Base-by-base conservation (phyloP, 64 coral and sea anemone species). In the Trachythela sp. region DNA sequence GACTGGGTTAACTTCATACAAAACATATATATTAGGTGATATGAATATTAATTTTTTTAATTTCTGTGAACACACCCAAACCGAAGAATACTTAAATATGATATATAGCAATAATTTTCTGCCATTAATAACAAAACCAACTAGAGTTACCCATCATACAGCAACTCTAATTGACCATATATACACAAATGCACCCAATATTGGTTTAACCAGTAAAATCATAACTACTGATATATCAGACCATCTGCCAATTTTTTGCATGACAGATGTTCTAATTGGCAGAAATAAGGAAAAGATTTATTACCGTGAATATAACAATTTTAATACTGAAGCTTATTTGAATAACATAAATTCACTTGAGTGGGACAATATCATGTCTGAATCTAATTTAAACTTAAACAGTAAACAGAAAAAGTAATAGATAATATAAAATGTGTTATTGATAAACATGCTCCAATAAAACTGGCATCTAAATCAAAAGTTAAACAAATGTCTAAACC, bases 21-120 rank as follows among this genome's bases (percentile, higher is more conserved):
- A 91, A 86, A 86, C 72, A 17, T 70, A 86, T 86, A 91, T 91
- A 43, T 48, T 75, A 50, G 59, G 84, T 68, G 90, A 91, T 76
- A 40, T 91, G 9, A 91, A 91, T 91, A 77, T 92, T 54, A 85
- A 92, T 68, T 83, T 88, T 26, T 56, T 92, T 58, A 92, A 92
- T 13, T 75, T n/a, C 54, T 77, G 76, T 87, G 36, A 52, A 6
- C 90, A 87, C 43, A 77, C 70, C 68, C 85, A n/a, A 13, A 92
- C 84, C 42, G 88, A 89, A 37, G 58, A 85, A 49, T 92, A 92
- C 83, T 56, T 92, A 56, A 75, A 92, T 92, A 92, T 88, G 77
- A 20, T 92, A 20, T 92, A 88, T 85, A 88, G 71, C 33, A 89
- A 92, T 86, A 83, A 77, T 13, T 54, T 84, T 22, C 86, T 92